These are phyloP conservation scores for Ceriagrion tenellum DNA, from an alignment of 2,888 invertebrate species.

Conservation along the genomic window DNA sequence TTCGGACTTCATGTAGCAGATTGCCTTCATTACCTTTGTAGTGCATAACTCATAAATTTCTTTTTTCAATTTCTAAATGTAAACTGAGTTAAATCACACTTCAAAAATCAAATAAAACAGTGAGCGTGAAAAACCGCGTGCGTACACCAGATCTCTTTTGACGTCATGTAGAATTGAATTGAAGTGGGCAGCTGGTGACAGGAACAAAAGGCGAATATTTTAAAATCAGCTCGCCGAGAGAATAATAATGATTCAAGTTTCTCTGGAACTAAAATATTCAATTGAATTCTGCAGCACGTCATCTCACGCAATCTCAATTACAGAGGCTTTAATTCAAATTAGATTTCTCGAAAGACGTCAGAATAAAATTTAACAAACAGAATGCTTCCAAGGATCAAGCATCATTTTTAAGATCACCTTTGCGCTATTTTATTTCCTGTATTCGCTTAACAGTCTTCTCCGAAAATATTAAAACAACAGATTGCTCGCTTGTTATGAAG, in stretches of 20 bases:
- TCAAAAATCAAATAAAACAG: no score
- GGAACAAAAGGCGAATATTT: background rate
- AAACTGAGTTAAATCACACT: no score
- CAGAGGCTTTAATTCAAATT: background rate
- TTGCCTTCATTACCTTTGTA: no score
- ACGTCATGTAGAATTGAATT: background rate
- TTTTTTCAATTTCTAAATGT: no score
- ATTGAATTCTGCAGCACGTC: no score
- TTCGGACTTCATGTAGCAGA: background rate
- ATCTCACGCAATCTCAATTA: no score
- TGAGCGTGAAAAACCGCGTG: no score
- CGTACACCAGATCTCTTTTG: background rate
- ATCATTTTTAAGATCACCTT: background rate
- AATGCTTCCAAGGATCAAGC: background rate
- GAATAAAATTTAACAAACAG: background rate
- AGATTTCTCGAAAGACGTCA: background rate
- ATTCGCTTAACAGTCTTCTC: background rate
- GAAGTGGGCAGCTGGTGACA: background rate
- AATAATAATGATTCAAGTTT: background rate
- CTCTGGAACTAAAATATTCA: background rate
- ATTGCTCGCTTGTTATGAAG: no score
- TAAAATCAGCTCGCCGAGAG: background rate
- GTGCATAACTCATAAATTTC: no score
- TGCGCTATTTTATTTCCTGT: background rate
- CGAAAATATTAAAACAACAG: no score